These are phyloP conservation scores for Drosophila punjabiensis DNA, from an alignment of 1,140 invertebrate genomes.

Conservation along the genomic window DNA sequence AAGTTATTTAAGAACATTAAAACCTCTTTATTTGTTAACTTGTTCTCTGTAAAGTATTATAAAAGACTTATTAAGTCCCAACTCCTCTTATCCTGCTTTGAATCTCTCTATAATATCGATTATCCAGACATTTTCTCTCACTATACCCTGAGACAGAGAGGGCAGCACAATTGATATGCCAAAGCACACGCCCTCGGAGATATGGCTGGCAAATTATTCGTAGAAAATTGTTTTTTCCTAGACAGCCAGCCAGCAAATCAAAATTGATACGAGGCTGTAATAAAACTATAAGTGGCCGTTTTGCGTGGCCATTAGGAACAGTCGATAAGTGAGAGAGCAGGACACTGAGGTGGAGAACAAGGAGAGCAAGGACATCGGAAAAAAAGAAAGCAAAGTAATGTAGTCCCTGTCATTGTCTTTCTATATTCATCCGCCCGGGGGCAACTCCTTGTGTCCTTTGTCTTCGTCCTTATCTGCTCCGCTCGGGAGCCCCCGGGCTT, in stretches of 20 bases:
- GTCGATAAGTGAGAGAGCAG: constrained; percentile 51
- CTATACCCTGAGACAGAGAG: not conserved
- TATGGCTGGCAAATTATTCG: constrained; percentile 58
- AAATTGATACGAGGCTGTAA: constrained; percentile 68
- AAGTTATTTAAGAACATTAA: not conserved
- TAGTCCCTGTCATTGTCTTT: constrained; percentile 34
- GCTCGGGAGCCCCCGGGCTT: constrained; percentile 19
- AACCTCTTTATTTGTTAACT: not conserved
- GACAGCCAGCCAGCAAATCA: constrained; percentile 61
- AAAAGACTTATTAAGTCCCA: not conserved
- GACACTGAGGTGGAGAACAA: constrained; percentile 15
- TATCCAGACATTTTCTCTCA: constrained; percentile 16
- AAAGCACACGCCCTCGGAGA: constrained; percentile 44
- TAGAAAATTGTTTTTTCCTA: constrained; percentile 69
- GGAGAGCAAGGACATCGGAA: not conserved
- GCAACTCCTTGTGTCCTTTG: constrained; percentile 47
- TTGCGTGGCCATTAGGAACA: constrained; percentile 66
- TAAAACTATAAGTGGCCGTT: constrained; percentile 81
- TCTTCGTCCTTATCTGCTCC: constrained; percentile 28
- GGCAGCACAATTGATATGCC: constrained; percentile 30
- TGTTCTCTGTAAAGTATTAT: not conserved
- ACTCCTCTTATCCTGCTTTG: no score
- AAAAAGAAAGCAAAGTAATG: constrained; percentile 14
- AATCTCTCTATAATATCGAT: not conserved
- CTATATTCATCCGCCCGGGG: constrained; percentile 39